These are phyloP conservation scores for Falcunculus frontatus DNA, from an alignment of 2,113 vertebrate genomes.

Conservation along the genomic window DNA sequence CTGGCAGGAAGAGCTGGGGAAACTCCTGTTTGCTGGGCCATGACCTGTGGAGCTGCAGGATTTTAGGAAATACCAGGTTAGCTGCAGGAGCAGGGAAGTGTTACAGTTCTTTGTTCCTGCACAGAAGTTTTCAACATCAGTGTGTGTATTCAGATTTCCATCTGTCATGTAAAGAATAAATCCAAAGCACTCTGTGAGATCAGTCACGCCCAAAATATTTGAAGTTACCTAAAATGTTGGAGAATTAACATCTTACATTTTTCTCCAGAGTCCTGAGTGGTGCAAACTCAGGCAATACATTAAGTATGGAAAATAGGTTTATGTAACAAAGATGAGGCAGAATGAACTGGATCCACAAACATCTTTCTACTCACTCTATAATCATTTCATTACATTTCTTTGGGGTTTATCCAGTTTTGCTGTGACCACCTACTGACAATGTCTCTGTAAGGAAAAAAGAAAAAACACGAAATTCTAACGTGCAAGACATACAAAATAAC, in stretches of 20 bases:
- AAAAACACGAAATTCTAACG: not conserved
- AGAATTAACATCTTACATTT: not conserved
- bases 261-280: not conserved
- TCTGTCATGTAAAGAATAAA: not conserved
- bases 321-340: conserved; percentile 26
- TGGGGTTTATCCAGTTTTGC: conserved; percentile 26
- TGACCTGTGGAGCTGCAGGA: not conserved
- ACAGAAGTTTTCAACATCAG: not conserved
- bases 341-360: conserved; percentile 52
- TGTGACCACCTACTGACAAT: not conserved
- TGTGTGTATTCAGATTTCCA: not conserved
- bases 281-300: not conserved
- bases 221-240: not conserved
- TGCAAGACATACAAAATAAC: conserved; percentile 15
- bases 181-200: not conserved
- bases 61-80: not conserved
- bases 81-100: not conserved
- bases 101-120: not conserved
- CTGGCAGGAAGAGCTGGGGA: not conserved
- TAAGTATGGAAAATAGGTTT: conserved; percentile 28
- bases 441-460: not conserved
- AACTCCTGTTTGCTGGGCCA: not conserved
- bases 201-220: not conserved
- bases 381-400: conserved; percentile 45
- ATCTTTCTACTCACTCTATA: conserved; percentile 21